Evolutionary conservation across 2,113 vertebrate genomes (phyloP).

Genomic region (Elephas maximus): DNA sequence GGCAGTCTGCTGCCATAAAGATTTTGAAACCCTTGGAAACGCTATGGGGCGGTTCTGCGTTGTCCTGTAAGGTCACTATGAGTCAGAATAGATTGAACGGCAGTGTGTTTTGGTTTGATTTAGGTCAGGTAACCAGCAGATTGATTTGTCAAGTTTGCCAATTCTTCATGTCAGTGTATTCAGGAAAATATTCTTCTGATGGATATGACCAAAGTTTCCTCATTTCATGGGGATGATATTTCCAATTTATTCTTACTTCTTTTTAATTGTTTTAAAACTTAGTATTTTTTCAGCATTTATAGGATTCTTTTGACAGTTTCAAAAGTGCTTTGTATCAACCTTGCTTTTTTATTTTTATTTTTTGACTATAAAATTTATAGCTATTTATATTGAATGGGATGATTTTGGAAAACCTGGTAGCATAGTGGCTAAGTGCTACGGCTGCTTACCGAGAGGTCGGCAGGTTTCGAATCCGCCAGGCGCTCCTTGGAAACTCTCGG

Average conservation of each 20-base stretch:
- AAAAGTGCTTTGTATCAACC: background rate
- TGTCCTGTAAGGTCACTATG: too few species aligned
- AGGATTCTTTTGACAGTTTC: background rate
- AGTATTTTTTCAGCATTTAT: background rate
- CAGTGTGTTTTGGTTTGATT: too few species aligned
- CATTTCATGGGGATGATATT: slow-evolving; percentile 23
- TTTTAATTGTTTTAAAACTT: background rate
- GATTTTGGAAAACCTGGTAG: background rate
- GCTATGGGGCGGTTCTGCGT: too few species aligned
- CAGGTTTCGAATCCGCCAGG: too few species aligned
- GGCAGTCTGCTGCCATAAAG: too few species aligned
- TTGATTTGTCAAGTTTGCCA: slow-evolving; percentile 1
- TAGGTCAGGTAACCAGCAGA: background rate
- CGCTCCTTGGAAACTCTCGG: too few species aligned
- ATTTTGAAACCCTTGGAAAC: too few species aligned
- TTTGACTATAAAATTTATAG: slow-evolving; percentile 36
- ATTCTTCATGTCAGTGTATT: background rate
- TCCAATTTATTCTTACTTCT: slow-evolving; percentile 46
- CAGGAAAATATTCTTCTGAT: slow-evolving; percentile 56
- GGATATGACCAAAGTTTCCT: background rate
- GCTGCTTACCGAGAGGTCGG: too few species aligned
- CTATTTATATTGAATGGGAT: background rate
- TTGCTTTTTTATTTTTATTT: slow-evolving; percentile 34
- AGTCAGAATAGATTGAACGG: too few species aligned
- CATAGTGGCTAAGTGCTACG: too few species aligned